Evolutionary conservation across 1,140 invertebrate species (phyloP).

Genomic region (Cydia splendana): DNA sequence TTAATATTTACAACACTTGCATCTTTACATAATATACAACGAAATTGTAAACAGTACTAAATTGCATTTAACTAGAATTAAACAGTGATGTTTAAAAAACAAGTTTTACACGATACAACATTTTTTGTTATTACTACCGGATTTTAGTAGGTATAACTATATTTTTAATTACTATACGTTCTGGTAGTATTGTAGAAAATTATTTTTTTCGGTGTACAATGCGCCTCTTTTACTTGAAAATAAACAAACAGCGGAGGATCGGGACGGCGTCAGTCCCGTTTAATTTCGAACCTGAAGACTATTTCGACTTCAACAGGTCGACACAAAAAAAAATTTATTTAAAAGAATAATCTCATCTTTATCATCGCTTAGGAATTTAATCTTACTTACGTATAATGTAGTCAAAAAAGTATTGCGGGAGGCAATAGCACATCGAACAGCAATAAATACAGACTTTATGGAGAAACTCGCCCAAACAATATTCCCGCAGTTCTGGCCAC

Average conservation of each 20-base stretch:
- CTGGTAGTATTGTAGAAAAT: no score
- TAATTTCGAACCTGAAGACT: background rate
- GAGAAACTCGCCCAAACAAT: conserved; percentile 23
- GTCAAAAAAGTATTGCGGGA: background rate
- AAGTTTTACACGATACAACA: no score
- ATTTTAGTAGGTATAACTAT: no score
- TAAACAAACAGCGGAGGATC: background rate
- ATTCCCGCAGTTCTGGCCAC: conserved; percentile 25
- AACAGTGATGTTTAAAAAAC: no score
- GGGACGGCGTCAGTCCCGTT: background rate
- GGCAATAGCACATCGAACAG: conserved; percentile 8
- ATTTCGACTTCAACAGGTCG: background rate
- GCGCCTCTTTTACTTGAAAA: conserved; percentile 15
- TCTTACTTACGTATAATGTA: background rate
- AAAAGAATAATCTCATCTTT: background rate
- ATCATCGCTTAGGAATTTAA: background rate
- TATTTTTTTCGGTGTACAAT: no score
- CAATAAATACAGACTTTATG: conserved; percentile 19
- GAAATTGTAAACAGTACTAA: no score
- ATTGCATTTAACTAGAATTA: no score
- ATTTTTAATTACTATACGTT: no score
- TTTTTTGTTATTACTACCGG: no score
- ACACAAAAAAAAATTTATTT: background rate
- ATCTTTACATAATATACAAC: no score
- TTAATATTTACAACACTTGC: no score